These are phyloP conservation scores for Coptotermes formosanus DNA, from an alignment of 1,140 invertebrate genomes.

Conservation along the genomic window DNA sequence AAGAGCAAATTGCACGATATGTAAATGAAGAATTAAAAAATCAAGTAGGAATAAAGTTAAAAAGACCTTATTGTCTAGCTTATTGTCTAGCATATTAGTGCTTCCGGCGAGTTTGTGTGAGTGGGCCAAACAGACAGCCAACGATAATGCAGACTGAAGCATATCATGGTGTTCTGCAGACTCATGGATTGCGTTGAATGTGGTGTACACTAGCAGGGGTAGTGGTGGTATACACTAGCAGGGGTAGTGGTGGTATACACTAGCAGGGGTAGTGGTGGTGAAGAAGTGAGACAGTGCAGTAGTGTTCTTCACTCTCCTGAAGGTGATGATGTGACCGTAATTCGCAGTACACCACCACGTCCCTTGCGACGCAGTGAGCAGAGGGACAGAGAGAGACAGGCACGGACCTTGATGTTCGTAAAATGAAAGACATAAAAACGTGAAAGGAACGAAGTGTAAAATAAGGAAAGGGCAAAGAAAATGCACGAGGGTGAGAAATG, in stretches of 20 bases:
- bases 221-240: neutral
- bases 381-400: too few relatives aligned
- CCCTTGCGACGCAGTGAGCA: neutral
- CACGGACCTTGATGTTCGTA: neutral
- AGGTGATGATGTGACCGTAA: neutral
- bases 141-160: neutral
- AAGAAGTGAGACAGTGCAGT: neutral
- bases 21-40: too few relatives aligned
- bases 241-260: too few relatives aligned
- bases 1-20: too few relatives aligned
- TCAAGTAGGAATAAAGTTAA: too few relatives aligned
- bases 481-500: too few relatives aligned
- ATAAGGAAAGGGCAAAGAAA: neutral
- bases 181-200: neutral
- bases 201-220: neutral
- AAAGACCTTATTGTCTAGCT: too few relatives aligned
- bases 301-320: neutral
- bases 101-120: too few relatives aligned
- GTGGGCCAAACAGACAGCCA: too few relatives aligned
- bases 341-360: neutral
- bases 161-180: neutral
- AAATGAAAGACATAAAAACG: neutral
- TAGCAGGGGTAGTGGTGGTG: neutral
- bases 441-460: neutral
- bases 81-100: too few relatives aligned